A percentile compares a stretch with the other conserved stretches of the same genome.
These are phyloP conservation scores for Ophonus ardosiacus DNA, from an alignment of 2,888 invertebrate species.

Conservation along the genomic window DNA sequence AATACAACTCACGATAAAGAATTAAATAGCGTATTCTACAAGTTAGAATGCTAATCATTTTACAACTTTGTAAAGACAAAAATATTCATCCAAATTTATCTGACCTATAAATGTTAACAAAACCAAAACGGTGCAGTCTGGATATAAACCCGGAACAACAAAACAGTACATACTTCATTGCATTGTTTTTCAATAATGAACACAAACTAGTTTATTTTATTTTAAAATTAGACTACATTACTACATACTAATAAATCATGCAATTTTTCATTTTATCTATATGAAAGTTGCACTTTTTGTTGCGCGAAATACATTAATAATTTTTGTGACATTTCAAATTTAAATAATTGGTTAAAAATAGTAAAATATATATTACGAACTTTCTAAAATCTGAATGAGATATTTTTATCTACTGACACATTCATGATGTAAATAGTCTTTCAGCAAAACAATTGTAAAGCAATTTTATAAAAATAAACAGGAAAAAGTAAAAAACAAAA, in stretches of 20 bases:
- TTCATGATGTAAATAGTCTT: slow-evolving; percentile 36
- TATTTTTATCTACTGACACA: slow-evolving; percentile 52
- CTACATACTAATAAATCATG: neutral
- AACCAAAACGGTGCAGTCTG: slow-evolving; percentile 15
- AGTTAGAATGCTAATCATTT: slow-evolving; percentile 11
- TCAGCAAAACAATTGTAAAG: slow-evolving; percentile 31
- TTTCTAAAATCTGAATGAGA: slow-evolving; percentile 40
- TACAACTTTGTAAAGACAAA: slow-evolving; percentile 30
- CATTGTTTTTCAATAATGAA: slow-evolving; percentile 9
- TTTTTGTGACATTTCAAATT: slow-evolving; percentile 15
- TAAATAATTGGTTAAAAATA: slow-evolving; percentile 41
- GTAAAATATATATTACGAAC: slow-evolving; percentile 18
- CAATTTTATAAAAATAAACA: slow-evolving; percentile 4
- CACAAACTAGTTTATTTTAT: neutral
- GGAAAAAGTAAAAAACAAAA: slow-evolving; percentile 1
- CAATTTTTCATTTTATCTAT: neutral
- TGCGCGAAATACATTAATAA: slow-evolving; percentile 30
- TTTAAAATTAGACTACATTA: slow-evolving; percentile 5
- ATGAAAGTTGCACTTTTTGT: slow-evolving; percentile 28
- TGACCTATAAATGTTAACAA: slow-evolving; percentile 41
- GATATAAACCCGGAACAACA: slow-evolving; percentile 32
- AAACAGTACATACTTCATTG: neutral
- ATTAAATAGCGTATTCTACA: neutral
- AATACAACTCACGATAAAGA: neutral
- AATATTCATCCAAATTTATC: slow-evolving; percentile 39